phyloP scores from a whole-genome alignment of 2,888 invertebrate genomes.

The Portevinia maculata region DNA sequence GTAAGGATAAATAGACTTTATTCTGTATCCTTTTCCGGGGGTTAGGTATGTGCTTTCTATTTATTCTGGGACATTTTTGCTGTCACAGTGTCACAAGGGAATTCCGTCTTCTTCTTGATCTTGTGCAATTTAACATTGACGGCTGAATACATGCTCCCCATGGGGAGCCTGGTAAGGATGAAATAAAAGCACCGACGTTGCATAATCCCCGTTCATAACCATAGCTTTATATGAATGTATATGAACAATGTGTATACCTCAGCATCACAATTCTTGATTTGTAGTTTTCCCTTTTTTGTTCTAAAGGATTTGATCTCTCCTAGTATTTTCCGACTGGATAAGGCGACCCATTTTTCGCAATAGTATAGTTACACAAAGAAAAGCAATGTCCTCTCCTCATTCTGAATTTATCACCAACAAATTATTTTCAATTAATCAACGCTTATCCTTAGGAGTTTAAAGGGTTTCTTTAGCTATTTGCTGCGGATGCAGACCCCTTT shows the following conservation, averaged over 20 bases:
- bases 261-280: slow-evolving; percentile 17
- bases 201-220: slow-evolving; percentile 51
- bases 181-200: slow-evolving; percentile 63
- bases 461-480: slow-evolving; percentile 2
- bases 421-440: slow-evolving; percentile 69
- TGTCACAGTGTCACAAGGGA: slow-evolving; percentile 68
- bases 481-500: slow-evolving; percentile 19
- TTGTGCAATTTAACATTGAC: slow-evolving; percentile 71
- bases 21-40: slow-evolving; percentile 58
- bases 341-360: slow-evolving; percentile 8
- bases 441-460: slow-evolving; percentile 51
- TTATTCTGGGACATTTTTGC: slow-evolving; percentile 67
- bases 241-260: neutral
- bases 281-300: slow-evolving; percentile 37
- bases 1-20: slow-evolving; percentile 31
- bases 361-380: slow-evolving; percentile 1
- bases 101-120: slow-evolving; percentile 64
- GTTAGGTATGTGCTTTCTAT: slow-evolving; percentile 42
- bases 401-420: slow-evolving; percentile 50
- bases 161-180: slow-evolving; percentile 36
- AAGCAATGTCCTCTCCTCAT: neutral
- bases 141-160: slow-evolving; percentile 22
- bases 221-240: neutral
- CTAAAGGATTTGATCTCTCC: slow-evolving; percentile 50
- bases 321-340: neutral